A percentile compares a stretch with the other conserved stretches of the same genome.
phyloP scores from a whole-genome alignment of 2,888 invertebrate species.

The Nomada ruficornis region DNA sequence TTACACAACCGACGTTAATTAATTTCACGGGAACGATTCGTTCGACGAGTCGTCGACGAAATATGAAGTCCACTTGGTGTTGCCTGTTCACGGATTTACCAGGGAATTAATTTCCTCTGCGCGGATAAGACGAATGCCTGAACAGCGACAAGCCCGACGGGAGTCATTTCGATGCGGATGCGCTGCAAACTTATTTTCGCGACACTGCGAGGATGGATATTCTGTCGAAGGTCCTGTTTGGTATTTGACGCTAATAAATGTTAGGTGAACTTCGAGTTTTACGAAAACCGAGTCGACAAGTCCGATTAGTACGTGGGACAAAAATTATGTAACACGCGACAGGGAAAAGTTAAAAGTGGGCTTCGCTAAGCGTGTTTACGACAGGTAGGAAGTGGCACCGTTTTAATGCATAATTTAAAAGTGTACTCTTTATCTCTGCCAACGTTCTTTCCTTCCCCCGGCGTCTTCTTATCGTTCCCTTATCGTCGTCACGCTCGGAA shows the following conservation, averaged over 20 bases:
- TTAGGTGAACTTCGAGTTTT: too few species aligned
- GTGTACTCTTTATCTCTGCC: conserved; percentile 27
- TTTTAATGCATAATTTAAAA: conserved; percentile 40
- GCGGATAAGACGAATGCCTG: not conserved
- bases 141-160: not conserved
- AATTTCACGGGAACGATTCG: conserved; percentile 33
- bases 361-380: not conserved
- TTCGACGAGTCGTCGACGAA: conserved; percentile 13
- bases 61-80: not conserved
- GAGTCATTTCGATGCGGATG: too few species aligned
- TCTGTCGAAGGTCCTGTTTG: too few species aligned
- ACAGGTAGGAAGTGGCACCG: conserved; percentile 5
- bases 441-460: not conserved
- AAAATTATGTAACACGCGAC: conserved; percentile 9
- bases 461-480: conserved; percentile 35
- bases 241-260: too few species aligned
- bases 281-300: too few species aligned
- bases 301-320: too few species aligned
- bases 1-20: conserved; percentile 42
- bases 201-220: too few species aligned
- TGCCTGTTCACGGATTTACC: not conserved
- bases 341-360: not conserved
- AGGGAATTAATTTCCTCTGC: not conserved
- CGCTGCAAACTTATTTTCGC: too few species aligned
- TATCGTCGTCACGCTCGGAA: conserved; percentile 50